These are phyloP conservation scores for Drosophila eohydei DNA, from an alignment of 2,888 invertebrate genomes.

Conservation along the genomic window DNA sequence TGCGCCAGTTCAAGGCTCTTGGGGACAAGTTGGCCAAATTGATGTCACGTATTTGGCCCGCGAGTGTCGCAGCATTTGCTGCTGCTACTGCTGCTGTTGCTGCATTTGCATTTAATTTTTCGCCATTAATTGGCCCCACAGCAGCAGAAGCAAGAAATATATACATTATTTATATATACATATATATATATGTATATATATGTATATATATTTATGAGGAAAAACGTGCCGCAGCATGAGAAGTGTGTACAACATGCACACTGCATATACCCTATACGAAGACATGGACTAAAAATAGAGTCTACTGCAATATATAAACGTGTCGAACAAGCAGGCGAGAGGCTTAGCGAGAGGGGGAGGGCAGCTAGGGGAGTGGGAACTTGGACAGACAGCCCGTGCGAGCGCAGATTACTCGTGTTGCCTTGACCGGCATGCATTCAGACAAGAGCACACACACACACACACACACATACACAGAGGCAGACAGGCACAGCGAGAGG, in stretches of 20 bases:
- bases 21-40: constrained; percentile 50
- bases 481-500: constrained; percentile 10
- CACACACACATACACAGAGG: constrained; percentile 12
- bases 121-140: constrained; percentile 60
- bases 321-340: constrained; percentile 41
- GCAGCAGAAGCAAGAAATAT: constrained; percentile 20
- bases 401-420: constrained; percentile 44
- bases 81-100: not conserved
- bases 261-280: constrained; percentile 24
- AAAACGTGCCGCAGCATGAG: constrained; percentile 36
- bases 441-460: constrained; percentile 18
- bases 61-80: constrained; percentile 32
- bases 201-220: not conserved
- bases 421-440: constrained; percentile 67
- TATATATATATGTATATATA: not conserved
- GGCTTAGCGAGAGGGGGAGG: constrained; percentile 7
- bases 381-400: constrained; percentile 16
- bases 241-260: constrained; percentile 26
- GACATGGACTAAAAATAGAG: constrained; percentile 54
- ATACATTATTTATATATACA: not conserved
- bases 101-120: constrained; percentile 52
- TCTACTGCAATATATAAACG: constrained; percentile 40
- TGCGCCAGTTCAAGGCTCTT: constrained; percentile 41
- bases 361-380: not conserved
- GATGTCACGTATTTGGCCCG: constrained; percentile 52